Percentiles rank a stretch among this genome's conserved stretches.
phyloP scores from a whole-genome alignment of 2,797 vertebrate genomes.

The Notoglanidium macrostoma region DNA sequence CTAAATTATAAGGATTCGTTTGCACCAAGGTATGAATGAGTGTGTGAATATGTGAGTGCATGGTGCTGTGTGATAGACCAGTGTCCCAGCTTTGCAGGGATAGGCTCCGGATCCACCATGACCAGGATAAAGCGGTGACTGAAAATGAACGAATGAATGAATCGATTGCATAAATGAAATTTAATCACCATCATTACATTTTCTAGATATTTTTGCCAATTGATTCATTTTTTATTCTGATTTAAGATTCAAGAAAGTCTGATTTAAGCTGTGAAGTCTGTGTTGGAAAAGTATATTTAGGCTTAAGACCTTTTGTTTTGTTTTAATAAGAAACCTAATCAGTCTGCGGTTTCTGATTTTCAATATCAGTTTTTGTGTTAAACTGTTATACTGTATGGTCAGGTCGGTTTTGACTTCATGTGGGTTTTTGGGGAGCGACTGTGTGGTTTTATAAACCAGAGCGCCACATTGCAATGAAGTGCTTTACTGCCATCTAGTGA shows the following conservation, averaged over 20 bases:
- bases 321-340: background rate
- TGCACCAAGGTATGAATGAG: background rate
- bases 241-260: background rate
- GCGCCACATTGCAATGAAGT: background rate
- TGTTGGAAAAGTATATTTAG: background rate
- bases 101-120: background rate
- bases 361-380: background rate
- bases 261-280: background rate
- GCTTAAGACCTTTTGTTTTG: background rate
- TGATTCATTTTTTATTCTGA: background rate
- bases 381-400: background rate
- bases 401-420: background rate
- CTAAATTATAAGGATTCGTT: background rate
- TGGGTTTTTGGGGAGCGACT: background rate
- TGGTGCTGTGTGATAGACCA: background rate
- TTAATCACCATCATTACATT: background rate
- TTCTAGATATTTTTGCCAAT: background rate
- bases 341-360: background rate
- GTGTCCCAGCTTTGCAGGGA: background rate
- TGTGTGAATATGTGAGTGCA: background rate
- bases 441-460: background rate
- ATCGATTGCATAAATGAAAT: background rate
- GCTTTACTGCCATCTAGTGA: constrained; percentile 45
- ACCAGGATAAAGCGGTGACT: background rate
- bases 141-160: background rate